Base-by-base conservation (phyloP, 2,113 vertebrate genomes). In the Caloenas nicobarica region DNA sequence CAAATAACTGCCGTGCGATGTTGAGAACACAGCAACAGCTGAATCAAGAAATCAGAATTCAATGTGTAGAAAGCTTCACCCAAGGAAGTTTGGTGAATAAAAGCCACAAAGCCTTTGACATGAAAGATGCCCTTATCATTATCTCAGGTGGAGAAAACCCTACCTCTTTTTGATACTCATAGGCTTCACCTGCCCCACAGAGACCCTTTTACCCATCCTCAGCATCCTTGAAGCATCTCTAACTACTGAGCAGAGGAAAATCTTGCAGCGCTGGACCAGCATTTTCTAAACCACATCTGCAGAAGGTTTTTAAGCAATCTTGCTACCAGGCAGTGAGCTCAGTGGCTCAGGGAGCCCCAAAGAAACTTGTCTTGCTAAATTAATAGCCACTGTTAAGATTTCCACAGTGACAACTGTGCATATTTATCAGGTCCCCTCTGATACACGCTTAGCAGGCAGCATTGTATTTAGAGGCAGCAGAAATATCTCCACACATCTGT, bases 401-500 rank as follows among this genome's bases (percentile, higher is more conserved):
- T 91, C 61, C 89, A 44, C 76, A 36, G 23, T 4, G 4, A 88
- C 65, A 85, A 53, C 68, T 5, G 38, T 57, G 24, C 25, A 0
- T 36, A 78, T 93, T 92, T 80, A 84, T 93, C 46, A 53, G 33
- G 46, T 77, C 10, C 13, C 58, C 23, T 69, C 80, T 72, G 48
- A 77, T 73, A 48, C 0, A 9, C 23, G 7, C 69, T 90, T 89
- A 88, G 53, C 46, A 73, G 70, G 42, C 62, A 69, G 87, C 58
- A 36, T 16, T 73, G 46, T 73, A 46, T 72, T 51, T 36, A 70
- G 60, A 93, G 66, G 72, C n/a, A 95, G 94, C 40, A 95, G 94
- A 87, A 64, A 60, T 93, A 34, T 72, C 81, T 90, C 88, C 12
- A 44, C 95, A 98, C 96, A 96, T 97, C 97, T 97, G 97, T 86